phyloP scores from a whole-genome alignment of 37 sponge, comb jelly and placozoan species.

The Theonella swinhoei region DNA sequence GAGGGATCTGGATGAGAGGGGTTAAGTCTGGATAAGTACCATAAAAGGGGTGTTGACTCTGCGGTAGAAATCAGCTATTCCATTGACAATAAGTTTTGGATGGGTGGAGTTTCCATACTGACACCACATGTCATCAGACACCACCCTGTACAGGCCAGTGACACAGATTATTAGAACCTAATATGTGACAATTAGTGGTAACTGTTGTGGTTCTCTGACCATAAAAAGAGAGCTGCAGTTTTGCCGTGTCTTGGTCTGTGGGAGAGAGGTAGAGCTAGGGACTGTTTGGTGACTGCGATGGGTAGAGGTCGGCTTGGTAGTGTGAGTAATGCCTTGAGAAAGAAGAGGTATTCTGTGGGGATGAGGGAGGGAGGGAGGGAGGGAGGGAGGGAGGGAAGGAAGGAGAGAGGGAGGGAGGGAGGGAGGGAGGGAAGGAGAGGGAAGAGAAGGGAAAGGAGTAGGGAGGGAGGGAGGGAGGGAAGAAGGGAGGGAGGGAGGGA shows the following conservation, averaged over 20 bases:
- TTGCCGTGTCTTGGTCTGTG: conserved; percentile 9
- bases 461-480: no score
- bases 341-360: conserved; percentile 21
- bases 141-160: not conserved
- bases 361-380: conserved; percentile 1
- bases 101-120: not conserved
- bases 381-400: conserved; percentile 4
- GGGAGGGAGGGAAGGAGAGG: not conserved
- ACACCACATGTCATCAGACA: not conserved
- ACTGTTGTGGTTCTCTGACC: not conserved
- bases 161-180: not conserved
- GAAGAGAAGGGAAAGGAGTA: not conserved
- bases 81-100: not conserved
- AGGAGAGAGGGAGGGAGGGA: conserved; percentile 6
- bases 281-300: not conserved
- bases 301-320: not conserved
- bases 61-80: not conserved
- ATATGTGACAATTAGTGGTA: no score
- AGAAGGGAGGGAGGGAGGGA: not conserved
- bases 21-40: no score
- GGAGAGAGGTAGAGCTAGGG: conserved; percentile 21
- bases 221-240: not conserved
- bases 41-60: not conserved
- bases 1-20: no score
- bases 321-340: conserved; percentile 9